Conservation (phyloP, 2,113 vertebrate genomes). For the Scopus umbretta region DNA sequence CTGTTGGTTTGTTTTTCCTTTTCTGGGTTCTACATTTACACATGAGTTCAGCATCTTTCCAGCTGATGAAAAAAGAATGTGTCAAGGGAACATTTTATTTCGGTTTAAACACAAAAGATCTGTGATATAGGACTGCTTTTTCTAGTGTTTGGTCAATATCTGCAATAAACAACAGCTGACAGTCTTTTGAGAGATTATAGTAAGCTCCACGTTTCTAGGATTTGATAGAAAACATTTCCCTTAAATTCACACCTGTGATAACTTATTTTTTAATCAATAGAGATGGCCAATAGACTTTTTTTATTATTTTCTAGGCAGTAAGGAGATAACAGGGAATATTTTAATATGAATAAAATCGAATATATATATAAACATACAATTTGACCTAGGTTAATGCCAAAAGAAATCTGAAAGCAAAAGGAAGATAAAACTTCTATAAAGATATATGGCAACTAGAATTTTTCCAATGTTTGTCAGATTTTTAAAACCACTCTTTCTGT, state of each 20-base stretch:
- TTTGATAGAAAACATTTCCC: background rate
- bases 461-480: background rate
- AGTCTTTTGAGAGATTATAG: background rate
- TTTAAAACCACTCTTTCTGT: background rate
- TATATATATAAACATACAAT: background rate
- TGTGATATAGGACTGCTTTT: background rate
- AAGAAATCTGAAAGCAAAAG: background rate
- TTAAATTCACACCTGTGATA: background rate
- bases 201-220: background rate
- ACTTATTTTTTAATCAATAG: background rate
- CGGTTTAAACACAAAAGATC: background rate
- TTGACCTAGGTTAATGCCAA: background rate
- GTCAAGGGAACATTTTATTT: background rate
- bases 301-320: background rate
- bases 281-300: background rate
- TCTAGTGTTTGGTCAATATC: background rate
- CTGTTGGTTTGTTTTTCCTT: background rate
- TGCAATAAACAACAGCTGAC: background rate
- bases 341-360: background rate
- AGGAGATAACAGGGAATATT: background rate
- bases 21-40: background rate
- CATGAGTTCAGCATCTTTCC: background rate
- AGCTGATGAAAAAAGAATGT: background rate
- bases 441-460: background rate
- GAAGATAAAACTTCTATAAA: background rate